phyloP scores from a whole-genome alignment of 2,888 invertebrate genomes.

The Clepsis dumicolana region DNA sequence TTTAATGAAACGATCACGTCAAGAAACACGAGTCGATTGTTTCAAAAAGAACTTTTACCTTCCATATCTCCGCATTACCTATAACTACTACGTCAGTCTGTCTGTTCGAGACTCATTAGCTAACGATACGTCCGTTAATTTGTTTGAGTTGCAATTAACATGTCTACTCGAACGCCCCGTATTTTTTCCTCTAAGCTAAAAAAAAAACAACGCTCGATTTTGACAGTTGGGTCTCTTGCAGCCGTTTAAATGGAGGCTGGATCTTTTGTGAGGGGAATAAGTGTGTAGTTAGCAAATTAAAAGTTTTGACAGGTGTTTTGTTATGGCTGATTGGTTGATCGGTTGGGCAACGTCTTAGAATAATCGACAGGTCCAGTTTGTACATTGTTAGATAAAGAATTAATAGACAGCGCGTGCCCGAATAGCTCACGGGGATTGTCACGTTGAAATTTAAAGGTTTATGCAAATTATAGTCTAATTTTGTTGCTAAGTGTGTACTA shows the following conservation, averaged over 20 bases:
- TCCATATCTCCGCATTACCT: constrained; percentile 40
- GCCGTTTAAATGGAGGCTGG: constrained; percentile 47
- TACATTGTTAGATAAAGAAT: constrained; percentile 33
- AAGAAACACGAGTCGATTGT: constrained; percentile 12
- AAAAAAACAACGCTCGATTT: constrained; percentile 54
- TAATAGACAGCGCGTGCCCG: constrained; percentile 36
- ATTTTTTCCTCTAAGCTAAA: constrained; percentile 61
- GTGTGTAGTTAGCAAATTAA: constrained; percentile 19
- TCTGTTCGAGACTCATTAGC: constrained; percentile 72
- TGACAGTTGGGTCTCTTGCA: constrained; percentile 57
- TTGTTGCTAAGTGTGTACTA: not conserved
- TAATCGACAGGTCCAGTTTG: constrained; percentile 42
- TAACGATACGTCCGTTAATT: constrained; percentile 77
- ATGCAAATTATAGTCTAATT: constrained; percentile 14
- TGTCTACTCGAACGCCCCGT: constrained; percentile 70
- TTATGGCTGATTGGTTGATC: constrained; percentile 31
- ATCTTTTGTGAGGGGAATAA: constrained; percentile 24
- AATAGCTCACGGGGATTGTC: constrained; percentile 2
- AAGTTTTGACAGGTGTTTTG: constrained; percentile 13
- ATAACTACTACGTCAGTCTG: constrained; percentile 49
- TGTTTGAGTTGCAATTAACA: constrained; percentile 82
- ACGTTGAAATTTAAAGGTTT: constrained; percentile 18
- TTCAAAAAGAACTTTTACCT: constrained; percentile 27
- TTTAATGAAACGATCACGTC: not conserved
- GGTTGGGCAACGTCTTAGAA: constrained; percentile 42